Evolutionary conservation across 2,888 invertebrate genomes (phyloP).

Genomic region (Thymelicus acteon): DNA sequence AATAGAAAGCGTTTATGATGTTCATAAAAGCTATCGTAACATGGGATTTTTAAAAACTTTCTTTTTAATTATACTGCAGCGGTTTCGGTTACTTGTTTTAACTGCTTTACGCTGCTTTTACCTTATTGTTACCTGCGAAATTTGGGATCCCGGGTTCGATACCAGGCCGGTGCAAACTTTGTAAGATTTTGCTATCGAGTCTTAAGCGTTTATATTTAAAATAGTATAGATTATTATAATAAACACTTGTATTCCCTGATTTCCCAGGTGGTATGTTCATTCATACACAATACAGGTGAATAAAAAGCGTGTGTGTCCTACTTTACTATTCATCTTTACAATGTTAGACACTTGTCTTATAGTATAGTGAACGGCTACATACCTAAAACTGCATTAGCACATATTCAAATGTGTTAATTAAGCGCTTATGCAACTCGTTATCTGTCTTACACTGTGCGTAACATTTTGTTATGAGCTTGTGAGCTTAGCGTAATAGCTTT

Average conservation of each 20-base stretch:
- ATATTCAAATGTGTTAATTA: constrained; percentile 30
- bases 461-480: constrained; percentile 2
- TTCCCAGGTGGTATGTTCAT: too few relatives aligned
- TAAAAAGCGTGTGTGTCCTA: neutral
- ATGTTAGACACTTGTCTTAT: constrained; percentile 13
- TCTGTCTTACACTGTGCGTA: neutral
- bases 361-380: neutral
- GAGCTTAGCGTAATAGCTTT: constrained; percentile 1
- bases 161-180: too few relatives aligned
- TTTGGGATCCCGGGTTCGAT: too few relatives aligned
- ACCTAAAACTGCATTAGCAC: constrained; percentile 14
- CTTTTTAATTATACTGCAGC: constrained; percentile 4
- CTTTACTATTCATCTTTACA: neutral
- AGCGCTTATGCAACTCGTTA: constrained; percentile 21
- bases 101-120: too few relatives aligned
- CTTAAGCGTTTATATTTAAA: too few relatives aligned
- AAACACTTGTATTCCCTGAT: too few relatives aligned
- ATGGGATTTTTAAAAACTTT: neutral
- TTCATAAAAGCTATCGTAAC: neutral
- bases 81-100: neutral
- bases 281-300: neutral
- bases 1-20: constrained; percentile 7
- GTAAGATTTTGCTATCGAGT: too few relatives aligned
- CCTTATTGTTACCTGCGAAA: too few relatives aligned
- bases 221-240: too few relatives aligned